A percentile compares a stretch with the other conserved stretches of the same genome.
Conservation (phyloP, 2,797 vertebrate genomes). For the Cichlasoma orientale region DNA sequence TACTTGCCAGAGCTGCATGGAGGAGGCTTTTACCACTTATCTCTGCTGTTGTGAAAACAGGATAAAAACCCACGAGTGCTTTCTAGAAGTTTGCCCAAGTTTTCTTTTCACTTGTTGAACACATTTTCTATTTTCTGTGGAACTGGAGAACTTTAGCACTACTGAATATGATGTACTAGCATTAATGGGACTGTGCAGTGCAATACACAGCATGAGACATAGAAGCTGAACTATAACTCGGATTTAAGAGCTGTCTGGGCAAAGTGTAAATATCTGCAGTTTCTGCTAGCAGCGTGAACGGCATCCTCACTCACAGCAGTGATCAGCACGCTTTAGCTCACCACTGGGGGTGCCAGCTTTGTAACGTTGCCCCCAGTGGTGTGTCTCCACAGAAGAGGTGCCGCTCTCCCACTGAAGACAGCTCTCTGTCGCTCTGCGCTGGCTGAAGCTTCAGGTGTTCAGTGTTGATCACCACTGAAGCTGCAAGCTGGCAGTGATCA, state of each 20-base stretch:
- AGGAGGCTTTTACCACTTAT: conserved; percentile 66
- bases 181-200: no score
- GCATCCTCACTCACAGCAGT: not conserved
- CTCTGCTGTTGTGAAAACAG: conserved; percentile 52
- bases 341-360: not conserved
- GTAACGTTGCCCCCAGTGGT: no score
- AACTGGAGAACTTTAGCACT: not conserved
- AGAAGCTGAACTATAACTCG: not conserved
- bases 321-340: not conserved
- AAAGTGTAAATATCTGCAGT: not conserved
- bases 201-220: not conserved
- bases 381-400: not conserved
- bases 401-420: not conserved
- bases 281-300: not conserved
- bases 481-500: conserved; percentile 17
- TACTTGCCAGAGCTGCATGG: conserved; percentile 60
- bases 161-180: not conserved
- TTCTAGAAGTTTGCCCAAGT: conserved; percentile 38
- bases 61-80: conserved; percentile 31
- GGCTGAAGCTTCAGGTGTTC: not conserved
- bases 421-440: not conserved
- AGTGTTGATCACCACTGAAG: not conserved
- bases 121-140: not conserved
- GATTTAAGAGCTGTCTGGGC: not conserved
- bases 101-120: conserved; percentile 33